Evolutionary conservation across 2,113 vertebrate species (phyloP), one percentile per base, ranked within the genome.

Genomic region (Lanius ludovicianus): DNA sequence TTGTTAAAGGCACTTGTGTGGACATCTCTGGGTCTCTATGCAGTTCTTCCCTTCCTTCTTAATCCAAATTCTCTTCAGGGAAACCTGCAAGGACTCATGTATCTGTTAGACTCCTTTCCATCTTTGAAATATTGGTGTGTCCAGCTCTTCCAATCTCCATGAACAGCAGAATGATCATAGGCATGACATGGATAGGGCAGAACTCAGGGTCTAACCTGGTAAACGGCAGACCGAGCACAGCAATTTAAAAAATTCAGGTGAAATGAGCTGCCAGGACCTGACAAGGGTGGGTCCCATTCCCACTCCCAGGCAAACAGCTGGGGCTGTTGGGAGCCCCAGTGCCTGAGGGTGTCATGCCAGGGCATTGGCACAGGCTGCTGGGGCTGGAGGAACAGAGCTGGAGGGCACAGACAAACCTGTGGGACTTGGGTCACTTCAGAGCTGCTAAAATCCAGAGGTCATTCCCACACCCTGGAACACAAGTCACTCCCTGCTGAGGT

Each of bases 111-210:
- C 4, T 84, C 39, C 42, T 74, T 55, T 37, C 39, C 28, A 11
- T 23, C 35, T 74, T 18, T 47, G 39, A 30, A 79, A 62, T 37
- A 1, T 7, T n/a, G n/a, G 65, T 11, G 4, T 31, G 21, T 12
- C 28, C 69, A 30, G 30, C 25, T 63, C 55, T 75, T 33, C 42
- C 56, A 57, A 2, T 3, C 55, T 28, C 71, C 21, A 59, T 15
- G 20, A 60, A 46, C 55, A 86, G 7, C 80, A 80, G 41, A 55
- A 49, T 19, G 28, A 35, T 21, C 37, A 33, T 0, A 41, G 35
- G 12, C 7, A 69, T 11, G 18, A 21, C 12, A 19, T 0, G 0
- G 41, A 41, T 1, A 3, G 13, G 46, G 20, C 55, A 65, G 28
- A 44, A 23, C 39, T 44, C 47, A 47, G 5, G 0, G 0, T 25